phyloP scores from a whole-genome alignment of 2,888 invertebrate genomes.

The Orchesellides sinensis region DNA sequence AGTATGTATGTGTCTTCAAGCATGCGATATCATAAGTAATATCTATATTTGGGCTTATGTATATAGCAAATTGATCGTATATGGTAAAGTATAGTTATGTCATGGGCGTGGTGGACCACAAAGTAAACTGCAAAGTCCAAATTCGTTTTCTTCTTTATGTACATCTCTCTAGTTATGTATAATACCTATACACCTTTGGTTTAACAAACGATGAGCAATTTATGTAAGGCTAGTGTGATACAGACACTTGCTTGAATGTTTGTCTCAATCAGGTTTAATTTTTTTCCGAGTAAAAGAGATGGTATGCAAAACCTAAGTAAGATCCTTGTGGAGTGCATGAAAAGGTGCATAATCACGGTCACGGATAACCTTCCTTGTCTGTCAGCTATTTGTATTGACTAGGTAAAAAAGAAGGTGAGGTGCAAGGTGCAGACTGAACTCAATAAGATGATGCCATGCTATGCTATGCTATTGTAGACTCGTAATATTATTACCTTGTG shows the following conservation, averaged over 20 bases:
- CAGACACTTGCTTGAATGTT: too few relatives aligned
- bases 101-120: conserved; percentile 61
- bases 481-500: too few relatives aligned
- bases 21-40: not conserved
- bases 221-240: too few relatives aligned
- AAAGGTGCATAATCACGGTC: conserved; percentile 62
- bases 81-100: conserved; percentile 38
- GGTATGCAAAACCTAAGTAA: too few relatives aligned
- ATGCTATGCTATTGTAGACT: too few relatives aligned
- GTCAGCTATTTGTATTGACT: conserved; percentile 22
- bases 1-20: not conserved
- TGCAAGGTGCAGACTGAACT: too few relatives aligned
- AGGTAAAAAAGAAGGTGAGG: conserved; percentile 53
- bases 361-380: conserved; percentile 62
- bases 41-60: not conserved
- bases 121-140: conserved; percentile 33
- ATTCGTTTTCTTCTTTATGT: conserved; percentile 37
- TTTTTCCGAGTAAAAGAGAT: conserved; percentile 36
- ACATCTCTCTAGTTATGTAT: not conserved
- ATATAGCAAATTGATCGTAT: conserved; percentile 4
- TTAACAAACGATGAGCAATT: too few relatives aligned
- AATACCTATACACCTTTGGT: conserved; percentile 11
- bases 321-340: conserved; percentile 25
- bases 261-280: conserved; percentile 41
- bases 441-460: too few relatives aligned